Evolutionary conservation across 1,140 invertebrate genomes (phyloP).

Genomic region (Pseudobourletiella spinata): DNA sequence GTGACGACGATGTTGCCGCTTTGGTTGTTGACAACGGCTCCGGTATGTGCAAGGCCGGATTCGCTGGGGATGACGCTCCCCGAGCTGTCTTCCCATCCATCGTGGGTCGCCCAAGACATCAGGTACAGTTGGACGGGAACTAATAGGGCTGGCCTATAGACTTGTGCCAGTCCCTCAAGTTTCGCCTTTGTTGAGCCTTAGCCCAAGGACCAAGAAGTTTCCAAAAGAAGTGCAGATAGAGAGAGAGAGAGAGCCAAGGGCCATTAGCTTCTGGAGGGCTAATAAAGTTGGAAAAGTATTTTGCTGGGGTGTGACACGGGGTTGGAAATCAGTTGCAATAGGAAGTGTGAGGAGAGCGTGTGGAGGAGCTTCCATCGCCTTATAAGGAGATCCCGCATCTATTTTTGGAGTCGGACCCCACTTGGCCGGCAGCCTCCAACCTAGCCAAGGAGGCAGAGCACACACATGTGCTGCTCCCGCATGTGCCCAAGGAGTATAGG

Average conservation of each 20-base stretch:
- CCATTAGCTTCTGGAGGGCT: neutral
- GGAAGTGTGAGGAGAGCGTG: neutral
- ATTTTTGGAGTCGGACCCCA: constrained; percentile 25
- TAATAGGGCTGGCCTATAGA: neutral
- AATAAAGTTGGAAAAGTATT: neutral
- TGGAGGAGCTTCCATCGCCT: constrained; percentile 14
- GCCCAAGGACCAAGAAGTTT: neutral
- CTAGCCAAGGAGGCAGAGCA: neutral
- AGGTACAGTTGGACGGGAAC: constrained; percentile 40
- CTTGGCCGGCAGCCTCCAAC: neutral
- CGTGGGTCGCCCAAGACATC: constrained; percentile 71
- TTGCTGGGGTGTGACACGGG: neutral
- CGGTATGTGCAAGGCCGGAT: constrained; percentile 56
- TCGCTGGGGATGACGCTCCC: constrained; percentile 52
- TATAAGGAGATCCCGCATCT: constrained; percentile 23
- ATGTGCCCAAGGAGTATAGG: neutral
- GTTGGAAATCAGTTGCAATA: neutral
- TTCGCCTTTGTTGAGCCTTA: neutral
- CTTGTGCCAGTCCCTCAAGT: neutral
- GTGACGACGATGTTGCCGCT: constrained; percentile 70
- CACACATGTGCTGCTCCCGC: neutral
- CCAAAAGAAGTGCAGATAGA: neutral
- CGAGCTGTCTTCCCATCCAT: constrained; percentile 54
- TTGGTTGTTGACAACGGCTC: constrained; percentile 56
- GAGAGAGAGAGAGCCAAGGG: neutral